Conservation (phyloP, 2,113 vertebrate species). For the Cebus imitator region DNA sequence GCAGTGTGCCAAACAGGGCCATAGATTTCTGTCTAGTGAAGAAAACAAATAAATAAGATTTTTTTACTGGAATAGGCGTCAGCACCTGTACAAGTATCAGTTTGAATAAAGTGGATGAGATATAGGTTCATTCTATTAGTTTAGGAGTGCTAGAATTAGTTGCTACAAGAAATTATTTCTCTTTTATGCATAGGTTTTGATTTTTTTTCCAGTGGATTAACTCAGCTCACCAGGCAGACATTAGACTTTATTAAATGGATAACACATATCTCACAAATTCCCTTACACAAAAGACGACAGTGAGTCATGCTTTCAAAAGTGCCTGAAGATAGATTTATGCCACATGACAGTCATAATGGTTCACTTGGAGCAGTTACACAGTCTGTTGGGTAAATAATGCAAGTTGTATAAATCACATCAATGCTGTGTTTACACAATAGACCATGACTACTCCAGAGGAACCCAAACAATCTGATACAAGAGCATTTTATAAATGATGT, state of each 20-base stretch:
- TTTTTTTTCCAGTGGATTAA: slow-evolving; percentile 3
- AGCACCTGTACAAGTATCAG: neutral
- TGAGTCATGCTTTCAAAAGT: slow-evolving; percentile 77
- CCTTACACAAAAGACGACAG: slow-evolving; percentile 58
- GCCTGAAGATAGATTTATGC: slow-evolving; percentile 78
- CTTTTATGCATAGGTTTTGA: slow-evolving; percentile 13
- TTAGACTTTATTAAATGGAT: slow-evolving; percentile 50
- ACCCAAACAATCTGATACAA: slow-evolving; percentile 66
- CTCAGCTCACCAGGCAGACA: slow-evolving; percentile 49
- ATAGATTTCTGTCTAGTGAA: neutral
- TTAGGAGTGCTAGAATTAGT: neutral
- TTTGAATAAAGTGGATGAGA: neutral
- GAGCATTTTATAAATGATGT: slow-evolving; percentile 70
- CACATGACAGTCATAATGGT: slow-evolving; percentile 65
- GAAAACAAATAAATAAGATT: neutral
- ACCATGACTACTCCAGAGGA: slow-evolving; percentile 68
- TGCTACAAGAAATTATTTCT: neutral
- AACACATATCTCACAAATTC: slow-evolving; percentile 68
- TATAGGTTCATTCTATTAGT: neutral
- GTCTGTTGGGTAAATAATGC: slow-evolving; percentile 81
- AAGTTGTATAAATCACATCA: slow-evolving; percentile 77
- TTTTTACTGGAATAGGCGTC: neutral
- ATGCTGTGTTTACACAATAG: slow-evolving; percentile 79
- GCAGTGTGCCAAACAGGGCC: neutral
- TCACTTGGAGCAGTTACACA: slow-evolving; percentile 75